A percentile compares a stretch with the other conserved stretches of the same genome.
Evolutionary conservation across 2,113 vertebrate genomes (phyloP).

Genomic region (Actinemys pallida): DNA sequence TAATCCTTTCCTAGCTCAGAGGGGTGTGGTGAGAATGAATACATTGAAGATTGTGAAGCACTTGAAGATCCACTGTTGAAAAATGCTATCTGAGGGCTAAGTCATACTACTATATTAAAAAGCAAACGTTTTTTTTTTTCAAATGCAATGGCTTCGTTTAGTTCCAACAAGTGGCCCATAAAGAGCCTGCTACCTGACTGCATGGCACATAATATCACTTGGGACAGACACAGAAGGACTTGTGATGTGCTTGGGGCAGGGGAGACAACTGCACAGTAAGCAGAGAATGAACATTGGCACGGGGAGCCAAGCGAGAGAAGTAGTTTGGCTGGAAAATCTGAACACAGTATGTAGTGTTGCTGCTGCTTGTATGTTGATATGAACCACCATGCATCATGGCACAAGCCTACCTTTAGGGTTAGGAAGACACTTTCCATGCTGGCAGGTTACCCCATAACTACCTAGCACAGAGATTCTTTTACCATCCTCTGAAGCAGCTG

Average conservation of each 20-base stretch:
- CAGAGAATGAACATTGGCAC: not conserved
- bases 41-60: not conserved
- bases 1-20: not conserved
- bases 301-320: not conserved
- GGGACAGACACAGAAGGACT: not conserved
- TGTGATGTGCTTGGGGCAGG: not conserved
- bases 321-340: not conserved
- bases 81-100: not conserved
- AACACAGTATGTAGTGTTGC: not conserved
- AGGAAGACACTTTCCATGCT: not conserved
- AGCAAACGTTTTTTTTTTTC: not conserved
- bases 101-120: not conserved
- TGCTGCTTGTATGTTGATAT: not conserved
- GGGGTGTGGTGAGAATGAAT: not conserved
- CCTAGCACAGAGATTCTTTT: not conserved
- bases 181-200: not conserved
- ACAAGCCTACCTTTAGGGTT: not conserved
- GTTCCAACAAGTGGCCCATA: not conserved
- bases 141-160: not conserved
- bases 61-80: not conserved
- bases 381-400: not conserved
- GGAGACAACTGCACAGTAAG: not conserved
- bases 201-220: not conserved
- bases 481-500: not conserved
- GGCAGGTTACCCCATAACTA: not conserved